Evolutionary conservation across 1,140 invertebrate genomes (phyloP), one percentile per base, ranked within the genome.

Genomic region (Leptinotarsa undecemlineata): DNA sequence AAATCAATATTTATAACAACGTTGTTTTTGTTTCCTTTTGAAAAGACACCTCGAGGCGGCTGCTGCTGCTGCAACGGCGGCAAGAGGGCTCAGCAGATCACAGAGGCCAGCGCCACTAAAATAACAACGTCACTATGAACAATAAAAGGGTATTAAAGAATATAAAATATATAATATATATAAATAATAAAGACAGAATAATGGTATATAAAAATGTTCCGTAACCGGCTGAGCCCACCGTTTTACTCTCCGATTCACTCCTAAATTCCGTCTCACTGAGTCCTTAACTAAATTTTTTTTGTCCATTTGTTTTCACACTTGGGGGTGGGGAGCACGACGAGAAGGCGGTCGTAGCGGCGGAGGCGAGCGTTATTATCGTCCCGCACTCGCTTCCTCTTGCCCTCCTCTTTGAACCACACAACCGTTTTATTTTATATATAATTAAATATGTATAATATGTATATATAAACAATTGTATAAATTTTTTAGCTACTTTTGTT

Each of bases 161-260:
- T 64, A 64, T 64, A 64, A 64, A 64, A 64, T 64, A 20, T 64
- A 64, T 64, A 64, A 57, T 64, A 64, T 64, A 64, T 64, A 64
- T 61, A 61, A n/a, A 61, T 61, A 64, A 64, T 23, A 64, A 23
- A 64, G 19, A 64, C 23, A 64, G 20, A 57, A 57, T 57, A 57
- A 17, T 64, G 13, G 14, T 64, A 20, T 64, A 64, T 64, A 64
- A 64, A 64, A 64, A 23, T 8, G 19, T 64, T 57, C 51, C 62
- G 62, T 20, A 26, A 26, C 62, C 62, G 62, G 62, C 62, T 64
- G 62, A 64, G 62, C 62, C 62, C 62, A 64, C 17, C 60, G 60
- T 61, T 61, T 64, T 17, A 64, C 23, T 64, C 4, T 64, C 20
- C 23, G 14, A n/a, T 64, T 64, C 20, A 23, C 20, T 64, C 62